Percentiles rank a stretch among this genome's conserved stretches.
Evolutionary conservation across 2,888 invertebrate genomes (phyloP).

Genomic region (Calliphora vomitoria): DNA sequence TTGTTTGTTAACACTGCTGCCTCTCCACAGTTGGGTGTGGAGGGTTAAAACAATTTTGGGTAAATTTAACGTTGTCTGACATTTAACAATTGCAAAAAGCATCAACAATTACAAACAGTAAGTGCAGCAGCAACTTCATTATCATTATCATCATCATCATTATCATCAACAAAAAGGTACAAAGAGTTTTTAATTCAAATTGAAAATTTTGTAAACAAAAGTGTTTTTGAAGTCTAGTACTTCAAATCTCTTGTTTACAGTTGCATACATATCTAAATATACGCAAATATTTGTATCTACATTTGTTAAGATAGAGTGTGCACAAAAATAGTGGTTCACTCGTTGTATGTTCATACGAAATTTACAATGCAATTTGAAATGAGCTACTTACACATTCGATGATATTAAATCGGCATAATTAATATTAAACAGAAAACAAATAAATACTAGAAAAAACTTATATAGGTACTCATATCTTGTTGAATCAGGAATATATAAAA

Average conservation of each 20-base stretch:
- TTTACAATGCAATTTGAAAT: too few relatives aligned
- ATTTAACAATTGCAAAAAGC: conserved; percentile 44
- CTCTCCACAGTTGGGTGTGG: background rate
- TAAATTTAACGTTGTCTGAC: conserved; percentile 38
- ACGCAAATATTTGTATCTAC: background rate
- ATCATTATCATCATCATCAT: conserved; percentile 39
- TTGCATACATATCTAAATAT: conserved; percentile 1
- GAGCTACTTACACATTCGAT: too few relatives aligned
- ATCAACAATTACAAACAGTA: conserved; percentile 41
- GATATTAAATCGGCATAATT: too few relatives aligned
- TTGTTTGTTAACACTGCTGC: background rate
- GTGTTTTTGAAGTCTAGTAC: conserved; percentile 62
- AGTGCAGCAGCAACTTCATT: background rate
- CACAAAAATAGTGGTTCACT: background rate
- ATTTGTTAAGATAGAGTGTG: background rate
- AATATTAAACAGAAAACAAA: too few relatives aligned
- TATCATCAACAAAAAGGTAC: conserved; percentile 32
- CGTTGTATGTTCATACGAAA: too few relatives aligned
- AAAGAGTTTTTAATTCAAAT: conserved; percentile 62
- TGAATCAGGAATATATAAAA: too few relatives aligned
- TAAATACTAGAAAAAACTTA: too few relatives aligned
- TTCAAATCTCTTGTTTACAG: conserved; percentile 16
- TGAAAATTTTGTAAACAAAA: conserved; percentile 59
- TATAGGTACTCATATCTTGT: too few relatives aligned
- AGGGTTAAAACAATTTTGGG: conserved; percentile 44